These are phyloP conservation scores for Brachypalpus laphriformis DNA, from an alignment of 2,888 invertebrate species.

Conservation along the genomic window DNA sequence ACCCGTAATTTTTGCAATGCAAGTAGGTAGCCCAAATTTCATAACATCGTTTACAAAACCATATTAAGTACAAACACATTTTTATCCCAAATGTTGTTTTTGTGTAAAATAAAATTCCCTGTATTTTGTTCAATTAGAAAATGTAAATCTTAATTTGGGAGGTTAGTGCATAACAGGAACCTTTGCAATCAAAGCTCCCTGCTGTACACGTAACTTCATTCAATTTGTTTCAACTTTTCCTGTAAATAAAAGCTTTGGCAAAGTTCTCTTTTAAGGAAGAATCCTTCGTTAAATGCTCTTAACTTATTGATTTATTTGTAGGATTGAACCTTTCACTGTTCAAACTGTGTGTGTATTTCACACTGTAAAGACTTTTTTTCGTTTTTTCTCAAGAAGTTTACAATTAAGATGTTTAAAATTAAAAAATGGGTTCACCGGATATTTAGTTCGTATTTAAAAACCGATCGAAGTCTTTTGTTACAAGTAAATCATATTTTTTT, in stretches of 20 bases:
- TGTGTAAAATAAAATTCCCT: neutral
- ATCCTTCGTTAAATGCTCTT: slow-evolving; percentile 71
- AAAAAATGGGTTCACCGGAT: slow-evolving; percentile 61
- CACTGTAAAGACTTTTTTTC: slow-evolving; percentile 64
- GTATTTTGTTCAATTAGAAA: neutral
- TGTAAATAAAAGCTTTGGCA: slow-evolving; percentile 20
- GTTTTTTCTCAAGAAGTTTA: slow-evolving; percentile 57
- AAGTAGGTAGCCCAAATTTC: too few relatives aligned
- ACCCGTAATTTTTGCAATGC: too few relatives aligned
- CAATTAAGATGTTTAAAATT: slow-evolving; percentile 61
- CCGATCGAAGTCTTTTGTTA: slow-evolving; percentile 50
- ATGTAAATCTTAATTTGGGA: neutral
- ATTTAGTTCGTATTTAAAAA: slow-evolving; percentile 49
- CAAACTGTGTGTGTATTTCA: slow-evolving; percentile 71
- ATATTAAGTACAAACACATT: neutral
- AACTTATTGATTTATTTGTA: slow-evolving; percentile 68
- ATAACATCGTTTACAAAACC: neutral
- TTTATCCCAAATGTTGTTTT: neutral
- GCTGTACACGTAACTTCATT: slow-evolving; percentile 11
- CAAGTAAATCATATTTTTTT: slow-evolving; percentile 38
- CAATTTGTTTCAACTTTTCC: slow-evolving; percentile 47
- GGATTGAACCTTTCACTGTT: slow-evolving; percentile 63
- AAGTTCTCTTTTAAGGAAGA: slow-evolving; percentile 57
- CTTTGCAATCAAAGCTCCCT: slow-evolving; percentile 12
- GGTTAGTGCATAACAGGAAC: neutral